Evolutionary conservation across 2,888 invertebrate species (phyloP).

Genomic region (Phaonia tiefii): DNA sequence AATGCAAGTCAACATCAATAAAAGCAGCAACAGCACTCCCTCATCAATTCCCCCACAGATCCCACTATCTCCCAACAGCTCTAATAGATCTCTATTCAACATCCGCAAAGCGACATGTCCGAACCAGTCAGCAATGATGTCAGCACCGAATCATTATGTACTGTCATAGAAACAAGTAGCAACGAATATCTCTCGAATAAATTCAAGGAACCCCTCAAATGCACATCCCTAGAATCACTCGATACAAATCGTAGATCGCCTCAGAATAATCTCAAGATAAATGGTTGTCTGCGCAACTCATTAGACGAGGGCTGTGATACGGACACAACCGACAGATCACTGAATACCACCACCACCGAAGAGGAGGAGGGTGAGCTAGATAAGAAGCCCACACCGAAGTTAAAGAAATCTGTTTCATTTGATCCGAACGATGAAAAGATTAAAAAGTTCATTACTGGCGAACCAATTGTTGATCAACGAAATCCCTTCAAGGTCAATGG

Average conservation of each 20-base stretch:
- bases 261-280: constrained; percentile 49
- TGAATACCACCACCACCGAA: constrained; percentile 56
- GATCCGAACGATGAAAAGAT: constrained; percentile 78
- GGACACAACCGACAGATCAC: constrained; percentile 48
- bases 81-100: constrained; percentile 25
- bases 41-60: constrained; percentile 45
- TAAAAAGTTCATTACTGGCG: constrained; percentile 78
- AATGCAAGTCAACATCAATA: constrained; percentile 60
- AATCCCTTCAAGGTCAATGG: constrained; percentile 78
- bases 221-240: constrained; percentile 56
- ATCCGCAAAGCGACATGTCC: constrained; percentile 71
- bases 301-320: constrained; percentile 66
- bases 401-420: constrained; percentile 78
- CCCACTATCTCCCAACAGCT: constrained; percentile 39
- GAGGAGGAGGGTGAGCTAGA: constrained; percentile 47
- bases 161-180: constrained; percentile 69
- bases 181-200: constrained; percentile 60
- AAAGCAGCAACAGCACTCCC: constrained; percentile 42
- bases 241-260: constrained; percentile 55
- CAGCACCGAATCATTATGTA: constrained; percentile 70
- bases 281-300: constrained; percentile 56
- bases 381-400: constrained; percentile 62
- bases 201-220: constrained; percentile 54
- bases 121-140: constrained; percentile 71
- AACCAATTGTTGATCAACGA: constrained; percentile 79